A percentile compares a stretch with the other conserved stretches of the same genome.
Conservation (phyloP, 1,140 invertebrate species). For the Hyposmocoma kahamanoa region DNA sequence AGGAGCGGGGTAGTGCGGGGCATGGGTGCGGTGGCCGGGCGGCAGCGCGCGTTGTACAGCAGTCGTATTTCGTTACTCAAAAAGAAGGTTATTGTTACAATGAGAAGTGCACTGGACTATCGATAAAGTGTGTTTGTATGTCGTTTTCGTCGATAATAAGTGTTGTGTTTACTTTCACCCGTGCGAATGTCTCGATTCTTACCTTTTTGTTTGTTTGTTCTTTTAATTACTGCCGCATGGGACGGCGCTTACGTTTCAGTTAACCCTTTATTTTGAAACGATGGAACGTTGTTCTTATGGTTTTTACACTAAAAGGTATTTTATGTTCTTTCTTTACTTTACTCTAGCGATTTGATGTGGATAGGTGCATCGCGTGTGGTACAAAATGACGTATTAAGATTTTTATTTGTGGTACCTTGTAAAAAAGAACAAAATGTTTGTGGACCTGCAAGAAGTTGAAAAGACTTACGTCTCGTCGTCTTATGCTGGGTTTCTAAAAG, state of each 20-base stretch:
- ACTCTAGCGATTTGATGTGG: constrained; percentile 54
- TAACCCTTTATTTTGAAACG: constrained; percentile 71
- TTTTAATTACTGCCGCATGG: constrained; percentile 68
- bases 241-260: constrained; percentile 68
- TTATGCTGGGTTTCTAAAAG: no score
- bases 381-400: no score
- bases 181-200: constrained; percentile 72
- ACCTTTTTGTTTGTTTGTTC: constrained; percentile 69
- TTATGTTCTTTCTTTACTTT: constrained; percentile 72
- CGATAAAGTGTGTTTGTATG: constrained; percentile 73
- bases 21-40: constrained; percentile 38
- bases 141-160: constrained; percentile 72
- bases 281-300: constrained; percentile 73
- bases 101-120: constrained; percentile 64
- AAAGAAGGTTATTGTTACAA: constrained; percentile 67
- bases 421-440: no score
- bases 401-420: no score
- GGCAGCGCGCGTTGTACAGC: constrained; percentile 24
- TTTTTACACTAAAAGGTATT: constrained; percentile 74
- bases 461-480: no score
- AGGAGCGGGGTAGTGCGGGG: constrained; percentile 34
- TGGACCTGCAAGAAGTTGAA: no score
- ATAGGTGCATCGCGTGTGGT: constrained; percentile 64
- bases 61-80: constrained; percentile 64
- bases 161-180: constrained; percentile 72